Base-by-base conservation (phyloP, 1,140 invertebrate genomes). In the Catajapyx aquilonaris region DNA sequence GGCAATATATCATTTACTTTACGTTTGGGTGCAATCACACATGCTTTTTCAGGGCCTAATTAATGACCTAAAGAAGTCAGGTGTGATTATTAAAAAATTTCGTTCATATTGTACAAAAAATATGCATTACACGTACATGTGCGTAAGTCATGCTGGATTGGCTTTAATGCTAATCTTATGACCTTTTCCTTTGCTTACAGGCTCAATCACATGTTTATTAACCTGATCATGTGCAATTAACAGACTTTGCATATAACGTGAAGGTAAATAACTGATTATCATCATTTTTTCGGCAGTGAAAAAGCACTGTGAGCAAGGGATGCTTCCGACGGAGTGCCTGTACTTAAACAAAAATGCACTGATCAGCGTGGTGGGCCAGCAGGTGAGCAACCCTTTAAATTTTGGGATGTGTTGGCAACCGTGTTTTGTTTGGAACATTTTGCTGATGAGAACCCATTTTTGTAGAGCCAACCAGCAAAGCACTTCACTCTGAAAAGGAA, bases 401-500 rank as follows among this genome's bases (percentile, higher is more conserved):
- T 28, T 13, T 28, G 13, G 23, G 23, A 28, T 28, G 23, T 28
- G 7, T 28, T 13, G 13, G 7, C 13, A 28, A 9, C 7, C 13
- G 23, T 28, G 23, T 28, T 28, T 28, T 28, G 23, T 9, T 9
- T 9, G 23, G 23, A 9, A 28, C 7, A 28, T 13, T 28, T 28
- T 28, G 13, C 7, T 9, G 13, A 28, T 28, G 13, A 28, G 23
- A 28, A 13, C 18, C 66, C 73, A 31, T 37, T 39, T n/a, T 44
- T 38, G 18, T 42, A 61, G 43, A 58, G 63, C 13, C 55, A 55
- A 22, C 57, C 64, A 10, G 50, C 57, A 1, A 93, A 94, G 61
- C 88, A 96, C 62, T 97, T 97, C 52, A 84, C 77, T 20, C 54
- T 95, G 2, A 93, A 90, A 61, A 71, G 86, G 34, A 94, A 94